phyloP scores from a whole-genome alignment of 2,888 invertebrate species.

The Leuctra nigra region DNA sequence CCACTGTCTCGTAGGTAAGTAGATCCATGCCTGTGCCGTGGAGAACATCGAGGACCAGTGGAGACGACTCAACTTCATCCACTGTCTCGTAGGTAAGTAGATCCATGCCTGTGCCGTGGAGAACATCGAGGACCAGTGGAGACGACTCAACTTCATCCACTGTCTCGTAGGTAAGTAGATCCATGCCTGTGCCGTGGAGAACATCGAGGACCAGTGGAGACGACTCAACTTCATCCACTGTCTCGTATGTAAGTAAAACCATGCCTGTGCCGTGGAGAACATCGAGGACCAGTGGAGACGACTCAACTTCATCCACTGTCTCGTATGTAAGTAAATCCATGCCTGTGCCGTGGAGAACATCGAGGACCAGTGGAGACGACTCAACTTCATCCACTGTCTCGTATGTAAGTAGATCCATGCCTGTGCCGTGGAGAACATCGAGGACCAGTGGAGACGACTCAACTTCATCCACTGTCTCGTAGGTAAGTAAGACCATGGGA shows the following conservation, averaged over 20 bases:
- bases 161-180: background rate
- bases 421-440: no score
- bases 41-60: no score
- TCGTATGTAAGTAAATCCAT: background rate
- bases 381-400: background rate
- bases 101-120: background rate
- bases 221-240: background rate
- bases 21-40: no score
- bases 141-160: background rate
- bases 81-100: no score
- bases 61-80: no score
- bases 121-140: background rate
- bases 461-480: no score
- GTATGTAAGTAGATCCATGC: background rate
- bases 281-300: background rate
- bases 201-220: background rate
- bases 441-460: no score
- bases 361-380: background rate
- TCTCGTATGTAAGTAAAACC: background rate
- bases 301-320: background rate
- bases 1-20: background rate
- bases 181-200: background rate
- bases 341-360: background rate
- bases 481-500: no score
- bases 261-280: background rate